Percentiles rank a stretch among this genome's conserved stretches.
These are phyloP conservation scores for Formicarius rufipectus DNA, from an alignment of 2,113 vertebrate species.

Conservation along the genomic window DNA sequence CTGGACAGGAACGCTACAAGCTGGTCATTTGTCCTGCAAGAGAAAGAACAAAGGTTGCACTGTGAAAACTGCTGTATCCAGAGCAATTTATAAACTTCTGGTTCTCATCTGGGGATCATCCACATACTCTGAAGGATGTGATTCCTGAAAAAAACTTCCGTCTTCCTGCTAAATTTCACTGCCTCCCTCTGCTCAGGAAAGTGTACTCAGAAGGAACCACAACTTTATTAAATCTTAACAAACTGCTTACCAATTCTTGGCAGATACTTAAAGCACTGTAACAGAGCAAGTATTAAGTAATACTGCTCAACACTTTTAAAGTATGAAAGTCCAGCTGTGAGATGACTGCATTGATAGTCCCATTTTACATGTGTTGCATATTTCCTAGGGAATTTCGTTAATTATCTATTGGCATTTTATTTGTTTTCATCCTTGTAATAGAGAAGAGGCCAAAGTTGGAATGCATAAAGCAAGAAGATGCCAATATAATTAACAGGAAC, in stretches of 20 bases:
- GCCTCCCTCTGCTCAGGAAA: background rate
- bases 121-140: background rate
- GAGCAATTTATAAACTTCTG: background rate
- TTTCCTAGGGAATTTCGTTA: background rate
- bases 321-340: background rate
- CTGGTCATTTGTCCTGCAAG: conserved; percentile 92
- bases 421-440: background rate
- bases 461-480: background rate
- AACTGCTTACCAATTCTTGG: background rate
- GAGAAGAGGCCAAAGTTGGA: background rate
- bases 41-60: background rate
- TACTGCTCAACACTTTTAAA: background rate
- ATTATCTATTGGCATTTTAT: background rate
- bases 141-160: background rate
- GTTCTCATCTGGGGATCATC: background rate
- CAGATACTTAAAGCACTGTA: background rate
- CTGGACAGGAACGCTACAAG: conserved; percentile 95
- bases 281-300: background rate
- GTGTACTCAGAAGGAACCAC: background rate
- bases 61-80: background rate
- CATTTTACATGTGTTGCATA: background rate
- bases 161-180: background rate
- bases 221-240: background rate
- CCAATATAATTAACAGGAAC: conserved; percentile 10
- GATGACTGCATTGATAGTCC: background rate